phyloP scores from a whole-genome alignment of 2,113 vertebrate genomes.

The Ardeotis arabs region DNA sequence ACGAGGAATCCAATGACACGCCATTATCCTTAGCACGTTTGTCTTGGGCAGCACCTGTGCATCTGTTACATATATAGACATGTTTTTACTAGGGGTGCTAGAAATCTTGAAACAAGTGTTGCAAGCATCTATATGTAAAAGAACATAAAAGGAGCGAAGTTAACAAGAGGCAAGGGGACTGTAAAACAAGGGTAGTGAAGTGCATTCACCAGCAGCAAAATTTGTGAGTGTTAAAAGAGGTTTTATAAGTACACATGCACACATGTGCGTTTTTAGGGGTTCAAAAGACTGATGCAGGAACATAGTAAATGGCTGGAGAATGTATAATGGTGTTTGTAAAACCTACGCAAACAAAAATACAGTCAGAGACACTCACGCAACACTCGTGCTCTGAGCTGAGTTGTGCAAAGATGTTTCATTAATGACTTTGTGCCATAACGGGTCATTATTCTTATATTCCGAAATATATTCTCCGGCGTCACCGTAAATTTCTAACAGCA shows the following conservation, averaged over 20 bases:
- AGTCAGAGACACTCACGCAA: background rate
- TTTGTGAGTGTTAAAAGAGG: background rate
- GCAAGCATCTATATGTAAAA: conserved; percentile 20
- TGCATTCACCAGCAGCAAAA: conserved; percentile 25
- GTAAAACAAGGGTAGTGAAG: conserved; percentile 49
- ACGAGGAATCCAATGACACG: background rate
- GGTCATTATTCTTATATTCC: background rate
- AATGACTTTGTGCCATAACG: background rate
- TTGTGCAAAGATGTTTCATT: background rate
- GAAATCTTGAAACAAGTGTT: conserved; percentile 55
- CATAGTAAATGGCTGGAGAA: background rate
- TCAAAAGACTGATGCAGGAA: background rate
- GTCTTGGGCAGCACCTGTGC: conserved; percentile 23
- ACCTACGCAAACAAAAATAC: background rate
- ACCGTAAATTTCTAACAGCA: background rate
- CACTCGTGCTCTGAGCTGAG: background rate
- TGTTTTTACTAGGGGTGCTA: conserved; percentile 42
- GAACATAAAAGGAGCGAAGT: conserved; percentile 46
- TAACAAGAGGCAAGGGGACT: conserved; percentile 24
- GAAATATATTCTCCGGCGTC: background rate
- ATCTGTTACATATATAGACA: conserved; percentile 8
- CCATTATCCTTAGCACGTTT: background rate
- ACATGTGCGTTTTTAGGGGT: background rate
- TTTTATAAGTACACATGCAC: background rate
- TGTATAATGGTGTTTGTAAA: background rate